Evolutionary conservation across 2,888 invertebrate species (phyloP), one percentile per base, ranked within the genome.

Genomic region (Syrphus vitripennis): DNA sequence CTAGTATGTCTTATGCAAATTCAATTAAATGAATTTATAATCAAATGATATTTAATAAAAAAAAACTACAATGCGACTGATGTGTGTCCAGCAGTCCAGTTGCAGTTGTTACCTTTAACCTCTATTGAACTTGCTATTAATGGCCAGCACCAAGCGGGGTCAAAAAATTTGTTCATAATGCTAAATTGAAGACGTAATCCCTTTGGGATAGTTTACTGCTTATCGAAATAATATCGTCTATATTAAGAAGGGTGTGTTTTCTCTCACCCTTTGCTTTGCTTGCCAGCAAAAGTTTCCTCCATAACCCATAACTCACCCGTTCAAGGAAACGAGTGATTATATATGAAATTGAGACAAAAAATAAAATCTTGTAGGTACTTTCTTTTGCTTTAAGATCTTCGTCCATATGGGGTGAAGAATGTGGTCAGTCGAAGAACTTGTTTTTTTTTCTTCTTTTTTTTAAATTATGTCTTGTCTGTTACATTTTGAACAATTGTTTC

Each of bases 171-270:
- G 67, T 74, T 78, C 69, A 70, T 78, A 86, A 86, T 78, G 74
- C 57, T 74, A 82, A 82, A 82, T 86, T 86, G 63, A 86, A 86
- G 86, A 86, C 82, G 86, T 72, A 86, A 77, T 82, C 77, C 86
- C 72, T 78, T 86, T 59, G 77, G 77, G 86, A 82, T 86, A 75
- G 77, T 82, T 78, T 65, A 70, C 57, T 81, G 29, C 69, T 82
- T 72, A 72, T 55, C 67, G 48, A 67, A 76, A 76, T 65, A 65
- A 65, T 61, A 59, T 59, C 69, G 37, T 50, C 57, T 65, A 67
- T 61, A 29, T 61, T 61, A 37, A 16, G 55, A 86, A 59, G 86
- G 82, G 86, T 82, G 82, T 70, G 65, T 70, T 82, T 82, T 86
- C 82, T 86, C 82, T 63, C 82, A 86, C 82, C 86, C 86, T 70